Percentiles rank a stretch among this genome's conserved stretches.
phyloP scores from a whole-genome alignment of 2,888 invertebrate genomes.

The Sialis fuliginosa region DNA sequence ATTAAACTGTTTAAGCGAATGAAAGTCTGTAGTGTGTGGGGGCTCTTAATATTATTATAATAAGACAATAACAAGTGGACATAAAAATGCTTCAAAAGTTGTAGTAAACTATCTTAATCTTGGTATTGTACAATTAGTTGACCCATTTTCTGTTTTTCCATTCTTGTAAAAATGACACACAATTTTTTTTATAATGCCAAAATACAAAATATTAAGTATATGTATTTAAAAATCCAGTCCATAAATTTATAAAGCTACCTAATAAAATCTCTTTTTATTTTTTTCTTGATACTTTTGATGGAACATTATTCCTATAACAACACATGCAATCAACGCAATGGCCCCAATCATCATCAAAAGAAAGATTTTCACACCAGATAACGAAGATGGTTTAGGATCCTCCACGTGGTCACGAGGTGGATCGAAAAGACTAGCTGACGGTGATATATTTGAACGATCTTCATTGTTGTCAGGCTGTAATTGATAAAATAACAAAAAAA shows the following conservation, averaged over 20 bases:
- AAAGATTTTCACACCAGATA: conserved; percentile 85
- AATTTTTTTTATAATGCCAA: no score
- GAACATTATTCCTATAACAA: conserved; percentile 79
- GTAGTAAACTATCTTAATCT: no score
- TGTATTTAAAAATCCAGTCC: no score
- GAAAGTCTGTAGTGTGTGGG: no score
- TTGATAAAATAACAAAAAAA: neutral
- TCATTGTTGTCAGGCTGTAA: conserved; percentile 40
- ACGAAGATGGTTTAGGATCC: conserved; percentile 66
- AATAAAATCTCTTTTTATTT: conserved; percentile 73
- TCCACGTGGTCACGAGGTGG: conserved; percentile 82
- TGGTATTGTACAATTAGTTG: no score
- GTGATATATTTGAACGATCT: conserved; percentile 69
- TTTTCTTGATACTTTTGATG: conserved; percentile 86
- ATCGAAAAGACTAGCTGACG: conserved; percentile 78
- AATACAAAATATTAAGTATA: no score
- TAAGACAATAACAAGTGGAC: no score
- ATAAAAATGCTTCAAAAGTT: no score
- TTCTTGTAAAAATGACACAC: no score
- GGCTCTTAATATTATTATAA: no score
- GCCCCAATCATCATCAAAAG: conserved; percentile 71
- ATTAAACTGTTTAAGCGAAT: no score
- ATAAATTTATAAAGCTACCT: conserved; percentile 7
- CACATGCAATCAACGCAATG: conserved; percentile 62
- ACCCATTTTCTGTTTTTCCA: no score